These are phyloP conservation scores for Oncorhynchus kisutch DNA, from an alignment of 2,113 vertebrate genomes.

Conservation along the genomic window DNA sequence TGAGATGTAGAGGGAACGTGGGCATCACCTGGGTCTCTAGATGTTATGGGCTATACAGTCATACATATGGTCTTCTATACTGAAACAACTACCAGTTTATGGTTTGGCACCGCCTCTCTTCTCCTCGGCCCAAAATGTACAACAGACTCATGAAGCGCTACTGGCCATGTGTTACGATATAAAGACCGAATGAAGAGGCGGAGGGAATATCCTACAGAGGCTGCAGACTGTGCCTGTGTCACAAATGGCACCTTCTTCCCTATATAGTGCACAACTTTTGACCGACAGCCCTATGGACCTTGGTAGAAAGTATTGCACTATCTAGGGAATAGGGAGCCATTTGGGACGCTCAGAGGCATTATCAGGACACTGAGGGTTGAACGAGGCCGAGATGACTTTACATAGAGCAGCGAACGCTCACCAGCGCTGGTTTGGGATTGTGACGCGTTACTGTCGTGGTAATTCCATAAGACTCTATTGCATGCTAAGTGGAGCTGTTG, in stretches of 20 bases:
- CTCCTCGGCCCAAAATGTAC: background rate
- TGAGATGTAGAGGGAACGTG: conserved; percentile 8
- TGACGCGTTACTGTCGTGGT: conserved; percentile 16
- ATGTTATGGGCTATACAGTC: background rate
- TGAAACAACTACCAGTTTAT: background rate
- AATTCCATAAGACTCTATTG: conserved; percentile 51
- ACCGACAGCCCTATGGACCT: too few relatives aligned
- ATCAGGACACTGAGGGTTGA: background rate
- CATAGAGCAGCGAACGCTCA: conserved; percentile 7
- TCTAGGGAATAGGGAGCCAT: too few relatives aligned
- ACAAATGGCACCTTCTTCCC: too few relatives aligned
- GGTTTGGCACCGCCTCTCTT: background rate
- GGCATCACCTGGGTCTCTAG: background rate
- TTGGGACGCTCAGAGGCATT: background rate
- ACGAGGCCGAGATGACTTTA: background rate
- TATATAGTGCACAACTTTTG: too few relatives aligned
- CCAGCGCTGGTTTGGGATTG: conserved; percentile 22
- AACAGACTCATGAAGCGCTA: conserved; percentile 15
- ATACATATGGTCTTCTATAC: too few relatives aligned
- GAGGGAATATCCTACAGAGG: background rate
- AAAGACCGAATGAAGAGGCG: background rate
- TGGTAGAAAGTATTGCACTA: background rate
- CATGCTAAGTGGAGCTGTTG: conserved; percentile 31
- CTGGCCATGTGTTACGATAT: conserved; percentile 15
- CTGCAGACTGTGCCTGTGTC: background rate